Percentiles rank a stretch among this genome's conserved stretches.
These are phyloP conservation scores for Centroberyx gerrardi DNA, from an alignment of 2,797 vertebrate genomes.

Conservation along the genomic window DNA sequence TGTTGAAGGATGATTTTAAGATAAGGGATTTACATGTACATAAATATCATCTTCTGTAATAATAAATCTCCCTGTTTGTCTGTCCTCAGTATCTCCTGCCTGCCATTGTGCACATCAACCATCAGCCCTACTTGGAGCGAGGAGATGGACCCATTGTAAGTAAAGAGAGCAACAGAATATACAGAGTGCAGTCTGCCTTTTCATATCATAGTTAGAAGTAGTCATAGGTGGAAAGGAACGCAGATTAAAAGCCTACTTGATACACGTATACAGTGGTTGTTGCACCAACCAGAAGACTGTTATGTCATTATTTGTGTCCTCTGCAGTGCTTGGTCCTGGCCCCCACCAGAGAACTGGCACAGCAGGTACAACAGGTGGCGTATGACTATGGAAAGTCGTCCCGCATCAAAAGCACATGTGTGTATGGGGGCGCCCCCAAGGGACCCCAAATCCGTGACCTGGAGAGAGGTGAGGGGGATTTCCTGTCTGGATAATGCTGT, in stretches of 20 bases:
- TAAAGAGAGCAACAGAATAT: conserved; percentile 46
- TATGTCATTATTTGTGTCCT: conserved; percentile 19
- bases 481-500: neutral
- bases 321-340: conserved; percentile 93
- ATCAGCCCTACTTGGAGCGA: conserved; percentile 96
- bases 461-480: conserved; percentile 96
- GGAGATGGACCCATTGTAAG: conserved; percentile 97
- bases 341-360: conserved; percentile 95
- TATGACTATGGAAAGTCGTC: conserved; percentile 95
- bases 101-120: conserved; percentile 97
- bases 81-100: conserved; percentile 92
- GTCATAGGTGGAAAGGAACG: neutral
- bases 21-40: too few relatives aligned
- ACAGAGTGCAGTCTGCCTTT: conserved; percentile 1
- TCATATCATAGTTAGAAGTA: neutral
- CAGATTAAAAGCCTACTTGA: neutral
- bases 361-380: conserved; percentile 97
- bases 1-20: too few relatives aligned
- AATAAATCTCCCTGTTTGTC: neutral
- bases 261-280: neutral
- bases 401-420: conserved; percentile 95
- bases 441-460: conserved; percentile 95
- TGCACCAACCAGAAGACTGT: neutral
- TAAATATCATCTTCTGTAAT: neutral
- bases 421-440: conserved; percentile 93